Percentiles rank a stretch among this genome's conserved stretches.
Conservation (phyloP, 30 jellyfish, hydroid and myxozoan species). For the Clytia hemisphaerica region DNA sequence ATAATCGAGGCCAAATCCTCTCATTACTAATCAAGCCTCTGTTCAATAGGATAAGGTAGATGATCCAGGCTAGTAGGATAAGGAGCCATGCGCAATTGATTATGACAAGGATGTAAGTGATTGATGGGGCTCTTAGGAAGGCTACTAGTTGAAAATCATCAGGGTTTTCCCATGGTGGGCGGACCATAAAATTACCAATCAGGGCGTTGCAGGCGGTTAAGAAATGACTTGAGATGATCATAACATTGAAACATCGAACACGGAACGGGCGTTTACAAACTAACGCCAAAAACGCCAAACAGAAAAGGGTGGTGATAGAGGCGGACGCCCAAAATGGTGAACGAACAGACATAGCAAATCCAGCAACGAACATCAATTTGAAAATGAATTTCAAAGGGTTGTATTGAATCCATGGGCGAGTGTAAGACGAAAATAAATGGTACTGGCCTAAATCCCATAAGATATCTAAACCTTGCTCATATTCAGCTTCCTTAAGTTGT, state of each 20-base stretch:
- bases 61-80: constrained; percentile 47
- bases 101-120: constrained; percentile 55
- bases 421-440: constrained; percentile 78
- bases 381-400: constrained; percentile 74
- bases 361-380: constrained; percentile 47
- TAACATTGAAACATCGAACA: constrained; percentile 64
- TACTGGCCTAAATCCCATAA: constrained; percentile 88
- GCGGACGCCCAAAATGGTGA: constrained; percentile 80
- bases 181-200: constrained; percentile 71
- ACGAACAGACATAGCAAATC: constrained; percentile 63
- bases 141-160: constrained; percentile 73
- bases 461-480: constrained; percentile 84
- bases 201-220: constrained; percentile 60
- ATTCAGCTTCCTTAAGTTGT: constrained; percentile 92
- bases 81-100: constrained; percentile 64
- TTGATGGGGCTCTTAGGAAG: constrained; percentile 77
- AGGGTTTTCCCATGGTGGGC: constrained; percentile 95
- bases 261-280: constrained; percentile 69
- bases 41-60: constrained; percentile 49
- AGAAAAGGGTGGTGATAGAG: constrained; percentile 50
- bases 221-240: constrained; percentile 51
- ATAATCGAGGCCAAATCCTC: constrained; percentile 79
- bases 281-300: constrained; percentile 44
- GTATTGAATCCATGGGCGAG: constrained; percentile 72
- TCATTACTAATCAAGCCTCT: constrained; percentile 40